A percentile compares a stretch with the other conserved stretches of the same genome.
Evolutionary conservation across 2,113 vertebrate genomes (phyloP).

Genomic region (Dasyurus viverrinus): DNA sequence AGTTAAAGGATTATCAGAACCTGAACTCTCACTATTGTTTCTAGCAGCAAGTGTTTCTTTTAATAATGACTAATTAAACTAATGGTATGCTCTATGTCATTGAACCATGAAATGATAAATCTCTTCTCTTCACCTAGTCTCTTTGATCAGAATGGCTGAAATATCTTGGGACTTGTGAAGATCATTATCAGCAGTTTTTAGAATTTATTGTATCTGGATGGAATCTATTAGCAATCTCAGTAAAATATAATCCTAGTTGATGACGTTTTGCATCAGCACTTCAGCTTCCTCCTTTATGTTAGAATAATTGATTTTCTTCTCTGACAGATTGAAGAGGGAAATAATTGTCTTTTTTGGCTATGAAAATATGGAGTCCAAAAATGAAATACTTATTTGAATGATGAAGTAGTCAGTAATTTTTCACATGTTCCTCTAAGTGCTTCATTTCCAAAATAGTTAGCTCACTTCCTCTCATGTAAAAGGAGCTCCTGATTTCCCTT

Average conservation of each 20-base stretch:
- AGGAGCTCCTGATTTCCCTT: background rate
- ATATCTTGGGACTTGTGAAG: conserved; percentile 53
- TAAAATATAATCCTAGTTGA: conserved; percentile 56
- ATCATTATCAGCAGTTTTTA: conserved; percentile 62
- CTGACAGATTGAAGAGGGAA: conserved; percentile 60
- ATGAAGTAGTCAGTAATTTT: conserved; percentile 1
- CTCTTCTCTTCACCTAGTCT: conserved; percentile 61
- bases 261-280: conserved; percentile 52
- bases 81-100: conserved; percentile 65
- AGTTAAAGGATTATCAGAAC: background rate
- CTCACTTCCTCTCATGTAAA: background rate
- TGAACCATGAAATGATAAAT: conserved; percentile 70
- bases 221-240: conserved; percentile 62
- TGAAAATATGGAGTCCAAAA: conserved; percentile 32
- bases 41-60: conserved; percentile 54
- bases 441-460: background rate
- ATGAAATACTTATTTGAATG: conserved; percentile 65
- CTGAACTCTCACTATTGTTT: conserved; percentile 48
- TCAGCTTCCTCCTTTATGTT: conserved; percentile 25
- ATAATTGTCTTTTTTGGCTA: conserved; percentile 33
- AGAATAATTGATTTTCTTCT: conserved; percentile 66
- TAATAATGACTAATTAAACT: conserved; percentile 74
- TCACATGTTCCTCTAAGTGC: conserved; percentile 20
- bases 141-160: conserved; percentile 68
- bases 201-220: conserved; percentile 68